These are phyloP conservation scores for Saturnia japonica DNA, from an alignment of 2,888 invertebrate genomes.

Conservation along the genomic window DNA sequence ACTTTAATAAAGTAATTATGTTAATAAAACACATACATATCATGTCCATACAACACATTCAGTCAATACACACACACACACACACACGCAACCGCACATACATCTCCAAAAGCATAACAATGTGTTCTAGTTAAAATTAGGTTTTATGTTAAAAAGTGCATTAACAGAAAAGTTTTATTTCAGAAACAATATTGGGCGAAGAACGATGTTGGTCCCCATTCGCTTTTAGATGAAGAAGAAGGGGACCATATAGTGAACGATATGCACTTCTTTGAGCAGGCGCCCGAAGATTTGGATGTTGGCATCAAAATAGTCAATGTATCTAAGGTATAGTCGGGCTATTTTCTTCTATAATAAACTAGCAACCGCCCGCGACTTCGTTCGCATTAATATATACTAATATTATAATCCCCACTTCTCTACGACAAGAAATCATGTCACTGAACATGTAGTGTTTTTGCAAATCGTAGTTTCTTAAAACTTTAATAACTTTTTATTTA, in stretches of 20 bases:
- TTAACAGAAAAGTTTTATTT: background rate
- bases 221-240: conserved; percentile 33
- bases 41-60: too few relatives aligned
- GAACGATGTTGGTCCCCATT: conserved; percentile 43
- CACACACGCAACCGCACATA: too few relatives aligned
- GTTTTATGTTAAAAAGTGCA: background rate
- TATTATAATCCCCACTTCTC: too few relatives aligned
- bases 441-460: too few relatives aligned
- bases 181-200: conserved; percentile 55
- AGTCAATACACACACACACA: background rate
- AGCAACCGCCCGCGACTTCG: too few relatives aligned
- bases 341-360: background rate
- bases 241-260: conserved; percentile 35
- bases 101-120: too few relatives aligned
- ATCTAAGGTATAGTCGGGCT: conserved; percentile 49
- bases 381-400: too few relatives aligned
- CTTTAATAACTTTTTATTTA: too few relatives aligned
- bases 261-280: conserved; percentile 43
- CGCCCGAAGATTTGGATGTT: conserved; percentile 43
- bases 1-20: too few relatives aligned
- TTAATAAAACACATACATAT: too few relatives aligned
- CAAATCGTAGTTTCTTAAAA: too few relatives aligned
- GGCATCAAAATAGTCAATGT: conserved; percentile 66
- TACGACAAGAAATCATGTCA: too few relatives aligned
- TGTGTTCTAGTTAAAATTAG: background rate